Conservation (phyloP, 2,888 invertebrate genomes). For the Hypsopygia costalis region DNA sequence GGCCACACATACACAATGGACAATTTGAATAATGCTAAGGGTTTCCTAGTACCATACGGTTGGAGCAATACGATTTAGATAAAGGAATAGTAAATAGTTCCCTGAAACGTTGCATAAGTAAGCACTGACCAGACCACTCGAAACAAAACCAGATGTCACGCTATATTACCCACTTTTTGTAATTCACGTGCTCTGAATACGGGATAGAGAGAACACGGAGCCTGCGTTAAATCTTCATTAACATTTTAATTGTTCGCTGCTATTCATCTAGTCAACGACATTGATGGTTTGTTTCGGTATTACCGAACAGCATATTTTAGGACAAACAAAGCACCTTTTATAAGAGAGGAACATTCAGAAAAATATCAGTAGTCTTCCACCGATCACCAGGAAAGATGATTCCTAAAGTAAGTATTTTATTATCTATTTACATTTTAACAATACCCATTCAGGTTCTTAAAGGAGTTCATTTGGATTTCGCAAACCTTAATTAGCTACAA, state of each 20-base stretch:
- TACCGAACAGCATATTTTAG: conserved; percentile 71
- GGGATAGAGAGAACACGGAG: conserved; percentile 40
- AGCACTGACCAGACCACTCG: conserved; percentile 37
- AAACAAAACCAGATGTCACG: conserved; percentile 56
- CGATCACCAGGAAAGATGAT: conserved; percentile 69
- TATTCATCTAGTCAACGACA: conserved; percentile 70
- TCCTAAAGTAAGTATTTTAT: conserved; percentile 54
- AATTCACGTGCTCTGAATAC: conserved; percentile 62
- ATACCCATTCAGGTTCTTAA: too few relatives aligned
- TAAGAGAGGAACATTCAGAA: conserved; percentile 59
- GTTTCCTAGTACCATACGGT: conserved; percentile 22
- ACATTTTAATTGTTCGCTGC: conserved; percentile 70
- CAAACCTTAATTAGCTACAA: too few relatives aligned
- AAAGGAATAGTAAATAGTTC: conserved; percentile 36
- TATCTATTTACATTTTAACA: background rate
- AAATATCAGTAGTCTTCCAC: conserved; percentile 67
- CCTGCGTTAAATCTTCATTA: conserved; percentile 66
- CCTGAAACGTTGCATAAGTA: conserved; percentile 44
- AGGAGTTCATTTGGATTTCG: too few relatives aligned
- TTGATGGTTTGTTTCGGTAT: conserved; percentile 77
- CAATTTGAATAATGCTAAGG: conserved; percentile 20
- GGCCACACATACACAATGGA: conserved; percentile 9
- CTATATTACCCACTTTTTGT: conserved; percentile 53
- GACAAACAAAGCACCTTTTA: conserved; percentile 64
- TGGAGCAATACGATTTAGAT: conserved; percentile 26